Conservation (phyloP, 2,113 vertebrate species). For the Menidia beryllina region DNA sequence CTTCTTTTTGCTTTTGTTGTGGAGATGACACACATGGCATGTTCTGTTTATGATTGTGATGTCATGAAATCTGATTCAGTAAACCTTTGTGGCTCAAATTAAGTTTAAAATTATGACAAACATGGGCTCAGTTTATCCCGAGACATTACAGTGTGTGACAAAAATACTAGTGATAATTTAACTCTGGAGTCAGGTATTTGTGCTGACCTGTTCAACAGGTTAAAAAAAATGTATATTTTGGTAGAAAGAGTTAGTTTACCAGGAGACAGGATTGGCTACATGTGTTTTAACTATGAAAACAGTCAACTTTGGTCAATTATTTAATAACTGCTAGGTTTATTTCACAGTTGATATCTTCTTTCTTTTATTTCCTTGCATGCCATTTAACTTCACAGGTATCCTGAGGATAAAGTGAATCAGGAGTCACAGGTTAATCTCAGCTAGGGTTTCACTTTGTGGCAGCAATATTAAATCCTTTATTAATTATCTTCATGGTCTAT, state of each 20-base stretch:
- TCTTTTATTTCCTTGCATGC: not conserved
- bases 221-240: too few species aligned
- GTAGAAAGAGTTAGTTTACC: too few species aligned
- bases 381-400: not conserved
- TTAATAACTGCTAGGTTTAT: too few species aligned
- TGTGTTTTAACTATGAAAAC: too few species aligned
- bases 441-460: not conserved
- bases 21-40: not conserved
- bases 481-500: slow-evolving; percentile 24
- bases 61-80: too few species aligned
- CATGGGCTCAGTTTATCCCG: not conserved
- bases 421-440: not conserved
- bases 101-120: not conserved
- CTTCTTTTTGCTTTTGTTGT: not conserved
- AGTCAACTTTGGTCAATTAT: too few species aligned
- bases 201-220: too few species aligned
- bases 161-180: not conserved
- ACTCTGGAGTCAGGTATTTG: not conserved
- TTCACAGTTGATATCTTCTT: not conserved
- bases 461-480: not conserved
- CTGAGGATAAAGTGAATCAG: not conserved
- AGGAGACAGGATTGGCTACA: too few species aligned
- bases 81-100: too few species aligned
- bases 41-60: not conserved
- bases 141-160: not conserved